A percentile compares a stretch with the other conserved stretches of the same genome.
phyloP scores from a whole-genome alignment of 2,797 vertebrate genomes.

The Uromys caudimaculatus region DNA sequence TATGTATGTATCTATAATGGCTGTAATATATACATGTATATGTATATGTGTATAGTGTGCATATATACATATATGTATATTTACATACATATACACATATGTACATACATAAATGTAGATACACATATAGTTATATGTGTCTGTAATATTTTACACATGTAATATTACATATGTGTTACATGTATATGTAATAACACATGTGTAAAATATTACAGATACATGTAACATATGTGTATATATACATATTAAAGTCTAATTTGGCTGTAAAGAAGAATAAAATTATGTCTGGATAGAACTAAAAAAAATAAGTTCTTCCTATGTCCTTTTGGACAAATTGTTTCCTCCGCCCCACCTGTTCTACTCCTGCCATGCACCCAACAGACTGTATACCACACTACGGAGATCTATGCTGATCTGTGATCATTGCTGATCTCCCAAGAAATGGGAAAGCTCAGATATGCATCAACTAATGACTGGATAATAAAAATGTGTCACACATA shows the following conservation, averaged over 20 bases:
- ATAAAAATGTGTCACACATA: background rate
- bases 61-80: background rate
- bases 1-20: background rate
- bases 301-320: background rate
- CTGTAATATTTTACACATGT: too few species aligned
- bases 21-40: background rate
- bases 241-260: background rate
- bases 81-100: too few species aligned
- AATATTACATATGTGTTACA: too few species aligned
- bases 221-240: background rate
- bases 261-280: background rate
- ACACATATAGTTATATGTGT: background rate
- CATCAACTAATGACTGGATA: background rate
- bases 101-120: background rate
- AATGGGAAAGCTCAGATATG: background rate
- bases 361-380: background rate
- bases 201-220: background rate
- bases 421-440: background rate
- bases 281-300: background rate
- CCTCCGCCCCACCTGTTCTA: background rate
- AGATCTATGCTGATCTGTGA: too few species aligned
- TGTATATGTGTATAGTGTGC: background rate
- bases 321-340: background rate
- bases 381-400: background rate
- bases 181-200: background rate